phyloP scores from a whole-genome alignment of 2,113 vertebrate genomes.

The Theristicus caerulescens region DNA sequence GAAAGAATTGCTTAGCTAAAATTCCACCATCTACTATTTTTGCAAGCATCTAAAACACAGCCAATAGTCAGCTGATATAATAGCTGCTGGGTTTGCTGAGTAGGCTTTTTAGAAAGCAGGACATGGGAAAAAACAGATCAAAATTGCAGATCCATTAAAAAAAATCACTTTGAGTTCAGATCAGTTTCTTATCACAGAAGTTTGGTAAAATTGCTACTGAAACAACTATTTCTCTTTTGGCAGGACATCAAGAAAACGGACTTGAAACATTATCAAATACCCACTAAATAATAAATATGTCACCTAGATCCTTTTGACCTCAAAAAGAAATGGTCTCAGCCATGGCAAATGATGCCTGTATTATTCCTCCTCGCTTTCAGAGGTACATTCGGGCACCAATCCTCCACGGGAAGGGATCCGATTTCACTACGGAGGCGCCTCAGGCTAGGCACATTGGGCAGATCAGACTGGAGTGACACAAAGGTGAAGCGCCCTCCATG shows the following conservation, averaged over 20 bases:
- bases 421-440: not conserved
- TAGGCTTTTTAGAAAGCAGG: not conserved
- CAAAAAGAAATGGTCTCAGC: not conserved
- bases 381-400: not conserved
- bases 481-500: not conserved
- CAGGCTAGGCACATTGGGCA: not conserved
- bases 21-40: not conserved
- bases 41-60: not conserved
- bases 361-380: not conserved
- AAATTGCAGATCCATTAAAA: not conserved
- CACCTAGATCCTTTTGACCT: not conserved
- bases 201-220: not conserved
- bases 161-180: not conserved
- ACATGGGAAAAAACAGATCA: not conserved
- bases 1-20: not conserved
- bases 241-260: not conserved
- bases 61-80: not conserved
- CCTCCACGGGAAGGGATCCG: accelerated
- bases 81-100: not conserved
- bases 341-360: accelerated
- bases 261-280: not conserved
- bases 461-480: not conserved
- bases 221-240: not conserved
- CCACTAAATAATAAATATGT: not conserved
- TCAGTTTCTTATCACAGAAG: not conserved